A percentile compares a stretch with the other conserved stretches of the same genome.
phyloP scores from a whole-genome alignment of 2,888 invertebrate species.

The Abscondita cerata region DNA sequence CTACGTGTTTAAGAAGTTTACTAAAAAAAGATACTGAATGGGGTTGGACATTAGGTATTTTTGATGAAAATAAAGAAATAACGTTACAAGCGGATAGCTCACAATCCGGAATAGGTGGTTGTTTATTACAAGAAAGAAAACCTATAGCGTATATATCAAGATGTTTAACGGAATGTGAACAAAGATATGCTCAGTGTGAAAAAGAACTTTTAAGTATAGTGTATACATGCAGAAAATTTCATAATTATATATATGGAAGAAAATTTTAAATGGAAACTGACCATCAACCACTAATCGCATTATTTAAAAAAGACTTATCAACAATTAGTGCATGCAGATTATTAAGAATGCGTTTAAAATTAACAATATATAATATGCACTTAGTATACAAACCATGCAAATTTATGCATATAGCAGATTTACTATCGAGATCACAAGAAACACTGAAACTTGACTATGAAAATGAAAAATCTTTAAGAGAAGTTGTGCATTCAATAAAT shows the following conservation, averaged over 20 bases:
- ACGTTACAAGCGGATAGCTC: slow-evolving; percentile 16
- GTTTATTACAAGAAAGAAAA: slow-evolving; percentile 47
- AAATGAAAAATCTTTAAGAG: too few relatives aligned
- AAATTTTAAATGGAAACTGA: slow-evolving; percentile 29
- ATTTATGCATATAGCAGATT: neutral
- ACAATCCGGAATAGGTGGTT: slow-evolving; percentile 41
- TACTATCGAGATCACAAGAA: neutral
- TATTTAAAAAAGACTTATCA: neutral
- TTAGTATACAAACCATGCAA: neutral
- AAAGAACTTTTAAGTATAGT: slow-evolving; percentile 48
- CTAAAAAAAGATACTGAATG: slow-evolving; percentile 11
- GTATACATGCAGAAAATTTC: slow-evolving; percentile 47
- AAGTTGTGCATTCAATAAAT: too few relatives aligned
- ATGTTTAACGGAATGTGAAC: slow-evolving; percentile 42
- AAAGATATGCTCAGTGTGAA: slow-evolving; percentile 49
- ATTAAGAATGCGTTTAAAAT: neutral
- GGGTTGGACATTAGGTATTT: neutral
- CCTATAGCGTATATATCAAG: slow-evolving; percentile 49
- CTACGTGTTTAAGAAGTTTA: slow-evolving; percentile 26
- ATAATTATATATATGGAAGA: slow-evolving; percentile 46
- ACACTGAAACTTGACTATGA: too few relatives aligned
- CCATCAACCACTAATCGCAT: slow-evolving; percentile 28
- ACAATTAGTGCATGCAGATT: neutral
- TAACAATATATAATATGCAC: neutral
- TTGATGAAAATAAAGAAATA: neutral